Evolutionary conservation across 1,140 invertebrate genomes (phyloP).

Genomic region (Littorina saxatilis): DNA sequence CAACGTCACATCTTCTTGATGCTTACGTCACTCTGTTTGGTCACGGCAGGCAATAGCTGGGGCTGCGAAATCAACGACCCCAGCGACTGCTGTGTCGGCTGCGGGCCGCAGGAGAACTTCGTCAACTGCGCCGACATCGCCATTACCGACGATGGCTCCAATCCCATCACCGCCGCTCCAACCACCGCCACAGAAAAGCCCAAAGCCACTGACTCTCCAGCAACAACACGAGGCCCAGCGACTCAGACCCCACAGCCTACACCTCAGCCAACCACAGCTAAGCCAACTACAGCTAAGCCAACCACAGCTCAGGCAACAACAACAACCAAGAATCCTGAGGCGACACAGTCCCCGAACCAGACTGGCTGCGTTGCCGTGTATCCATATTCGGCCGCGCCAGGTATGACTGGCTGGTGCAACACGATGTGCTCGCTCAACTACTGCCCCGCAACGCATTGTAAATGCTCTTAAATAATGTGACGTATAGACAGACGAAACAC

Average conservation of each 20-base stretch:
- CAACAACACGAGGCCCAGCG: no score
- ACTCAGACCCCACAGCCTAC: no score
- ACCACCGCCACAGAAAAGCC: no score
- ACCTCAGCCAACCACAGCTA: neutral
- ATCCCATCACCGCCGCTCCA: no score
- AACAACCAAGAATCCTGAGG: neutral
- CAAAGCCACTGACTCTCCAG: no score
- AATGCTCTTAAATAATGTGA: neutral
- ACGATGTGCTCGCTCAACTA: neutral
- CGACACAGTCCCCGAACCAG: no score
- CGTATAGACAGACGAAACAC: no score
- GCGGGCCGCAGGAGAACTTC: slow-evolving; percentile 81
- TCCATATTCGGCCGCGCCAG: no score
- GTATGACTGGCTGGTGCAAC: no score
- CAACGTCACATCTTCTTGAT: no score
- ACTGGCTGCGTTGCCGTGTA: no score
- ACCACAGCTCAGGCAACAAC: neutral
- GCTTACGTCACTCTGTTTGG: no score
- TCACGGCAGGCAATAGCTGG: slow-evolving; percentile 65
- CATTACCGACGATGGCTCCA: slow-evolving; percentile 70
- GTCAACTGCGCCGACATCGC: slow-evolving; percentile 83
- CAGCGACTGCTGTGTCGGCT: slow-evolving; percentile 67
- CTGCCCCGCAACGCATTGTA: neutral
- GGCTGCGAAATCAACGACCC: slow-evolving; percentile 45
- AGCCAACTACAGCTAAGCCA: neutral